These are phyloP conservation scores for Mesodorylaimus sp. DNA, from an alignment of 2,888 invertebrate genomes.

Conservation along the genomic window DNA sequence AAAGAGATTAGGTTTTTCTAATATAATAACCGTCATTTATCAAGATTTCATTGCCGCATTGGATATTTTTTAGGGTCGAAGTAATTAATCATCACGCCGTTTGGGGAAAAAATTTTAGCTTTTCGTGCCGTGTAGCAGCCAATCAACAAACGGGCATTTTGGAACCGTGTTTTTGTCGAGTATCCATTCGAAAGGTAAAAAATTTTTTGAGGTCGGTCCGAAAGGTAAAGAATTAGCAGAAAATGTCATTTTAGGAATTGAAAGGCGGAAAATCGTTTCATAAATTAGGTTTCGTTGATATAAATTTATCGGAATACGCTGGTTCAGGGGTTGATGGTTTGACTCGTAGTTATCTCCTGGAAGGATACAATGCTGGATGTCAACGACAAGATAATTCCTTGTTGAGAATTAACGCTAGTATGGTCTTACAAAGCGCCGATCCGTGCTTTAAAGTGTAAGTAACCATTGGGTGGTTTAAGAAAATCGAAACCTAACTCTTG, in stretches of 20 bases:
- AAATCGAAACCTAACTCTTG: too few species aligned
- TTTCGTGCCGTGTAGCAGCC: constrained; percentile 89
- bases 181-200: constrained; percentile 81
- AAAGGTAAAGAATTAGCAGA: too few species aligned
- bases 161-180: constrained; percentile 73
- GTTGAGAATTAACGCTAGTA: constrained; percentile 67
- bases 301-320: constrained; percentile 89
- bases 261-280: constrained; percentile 65
- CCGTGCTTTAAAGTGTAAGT: constrained; percentile 92
- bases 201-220: too few species aligned
- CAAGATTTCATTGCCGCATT: too few species aligned
- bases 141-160: constrained; percentile 82
- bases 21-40: too few species aligned
- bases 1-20: too few species aligned
- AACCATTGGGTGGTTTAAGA: too few species aligned
- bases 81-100: constrained; percentile 77
- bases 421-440: constrained; percentile 86
- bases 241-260: constrained; percentile 40
- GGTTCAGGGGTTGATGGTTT: constrained; percentile 58
- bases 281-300: constrained; percentile 90
- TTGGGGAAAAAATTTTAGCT: constrained; percentile 75
- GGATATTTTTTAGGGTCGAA: constrained; percentile 54
- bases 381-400: constrained; percentile 90
- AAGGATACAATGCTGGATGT: constrained; percentile 70
- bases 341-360: constrained; percentile 66